phyloP scores from a whole-genome alignment of 1,140 invertebrate species.

The Himalopsyche phryganea region DNA sequence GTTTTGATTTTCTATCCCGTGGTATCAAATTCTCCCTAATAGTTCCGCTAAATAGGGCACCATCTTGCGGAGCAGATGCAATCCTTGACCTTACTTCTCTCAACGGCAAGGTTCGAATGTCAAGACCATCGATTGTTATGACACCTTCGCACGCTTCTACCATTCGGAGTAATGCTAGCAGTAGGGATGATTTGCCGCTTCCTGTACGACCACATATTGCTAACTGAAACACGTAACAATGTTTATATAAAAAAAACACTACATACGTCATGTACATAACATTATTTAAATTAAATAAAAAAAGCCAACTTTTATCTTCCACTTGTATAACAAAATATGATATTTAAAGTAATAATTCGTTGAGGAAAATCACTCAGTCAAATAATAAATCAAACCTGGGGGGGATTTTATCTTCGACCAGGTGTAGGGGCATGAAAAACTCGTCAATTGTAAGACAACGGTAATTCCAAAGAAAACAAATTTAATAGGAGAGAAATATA shows the following conservation, averaged over 20 bases:
- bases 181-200: constrained; percentile 74
- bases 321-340: too few species aligned
- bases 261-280: too few species aligned
- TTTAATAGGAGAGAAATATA: too few species aligned
- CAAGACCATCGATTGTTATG: constrained; percentile 66
- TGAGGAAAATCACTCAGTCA: too few species aligned
- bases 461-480: too few species aligned
- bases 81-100: constrained; percentile 72
- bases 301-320: too few species aligned
- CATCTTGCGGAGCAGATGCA: constrained; percentile 89
- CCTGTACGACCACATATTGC: constrained; percentile 78
- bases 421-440: too few species aligned
- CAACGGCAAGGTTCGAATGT: constrained; percentile 64
- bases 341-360: too few species aligned
- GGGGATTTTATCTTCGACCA: too few species aligned
- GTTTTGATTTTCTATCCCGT: constrained; percentile 56
- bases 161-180: constrained; percentile 67
- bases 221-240: constrained; percentile 50
- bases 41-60: constrained; percentile 85
- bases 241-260: background rate
- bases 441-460: too few species aligned
- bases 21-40: constrained; percentile 91
- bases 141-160: constrained; percentile 60
- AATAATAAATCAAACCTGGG: too few species aligned
- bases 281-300: constrained; percentile 5